These are phyloP conservation scores for Oreocharis arfaki DNA, from an alignment of 2,113 vertebrate species.

Conservation along the genomic window DNA sequence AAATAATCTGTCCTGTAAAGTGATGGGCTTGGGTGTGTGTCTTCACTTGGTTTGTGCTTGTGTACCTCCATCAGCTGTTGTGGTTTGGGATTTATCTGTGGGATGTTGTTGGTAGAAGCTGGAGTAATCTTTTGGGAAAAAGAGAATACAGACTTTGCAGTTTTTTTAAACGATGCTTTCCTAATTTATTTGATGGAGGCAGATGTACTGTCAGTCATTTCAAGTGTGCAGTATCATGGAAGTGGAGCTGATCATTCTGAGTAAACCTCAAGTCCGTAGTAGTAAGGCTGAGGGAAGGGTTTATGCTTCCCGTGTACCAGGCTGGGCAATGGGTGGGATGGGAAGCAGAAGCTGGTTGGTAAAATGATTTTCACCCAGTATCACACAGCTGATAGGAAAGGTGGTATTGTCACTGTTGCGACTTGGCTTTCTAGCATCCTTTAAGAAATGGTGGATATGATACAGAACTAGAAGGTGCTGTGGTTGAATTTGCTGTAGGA, in stretches of 20 bases:
- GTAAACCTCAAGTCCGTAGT: neutral
- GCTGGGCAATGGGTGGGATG: neutral
- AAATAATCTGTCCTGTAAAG: slow-evolving; percentile 14
- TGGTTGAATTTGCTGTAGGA: neutral
- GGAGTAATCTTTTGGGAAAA: neutral
- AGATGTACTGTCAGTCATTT: neutral
- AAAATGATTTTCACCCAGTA: neutral
- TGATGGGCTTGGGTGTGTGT: neutral
- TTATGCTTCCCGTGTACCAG: neutral
- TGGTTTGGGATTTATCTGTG: neutral
- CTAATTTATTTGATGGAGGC: neutral
- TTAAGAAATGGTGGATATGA: neutral
- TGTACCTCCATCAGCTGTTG: neutral
- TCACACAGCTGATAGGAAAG: neutral
- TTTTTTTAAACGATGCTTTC: neutral
- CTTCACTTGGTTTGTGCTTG: neutral
- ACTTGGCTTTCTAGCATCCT: neutral
- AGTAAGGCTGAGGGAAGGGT: neutral
- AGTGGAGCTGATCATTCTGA: neutral
- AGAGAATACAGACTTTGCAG: neutral
- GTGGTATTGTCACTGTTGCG: neutral
- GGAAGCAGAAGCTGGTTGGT: neutral
- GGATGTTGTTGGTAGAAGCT: neutral
- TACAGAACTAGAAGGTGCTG: neutral
- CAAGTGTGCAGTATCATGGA: neutral